A percentile compares a stretch with the other conserved stretches of the same genome.
phyloP scores from a whole-genome alignment of 2,888 invertebrate species.

The Ctenicera cuprea region DNA sequence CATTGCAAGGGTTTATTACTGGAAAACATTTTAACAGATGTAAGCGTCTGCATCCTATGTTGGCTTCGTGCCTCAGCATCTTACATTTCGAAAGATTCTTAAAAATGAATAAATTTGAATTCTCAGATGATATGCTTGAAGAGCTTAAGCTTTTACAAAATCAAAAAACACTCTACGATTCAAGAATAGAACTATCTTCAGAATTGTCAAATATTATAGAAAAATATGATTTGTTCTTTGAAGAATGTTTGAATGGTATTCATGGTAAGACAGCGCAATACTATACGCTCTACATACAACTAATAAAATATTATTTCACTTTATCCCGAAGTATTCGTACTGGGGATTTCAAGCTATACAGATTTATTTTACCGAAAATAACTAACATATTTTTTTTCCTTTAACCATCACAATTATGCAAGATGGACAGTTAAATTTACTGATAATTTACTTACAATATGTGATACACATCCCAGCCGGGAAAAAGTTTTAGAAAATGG shows the following conservation, averaged over 20 bases:
- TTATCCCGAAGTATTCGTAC: neutral
- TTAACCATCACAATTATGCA: too few species aligned
- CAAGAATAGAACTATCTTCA: neutral
- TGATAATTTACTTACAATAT: neutral
- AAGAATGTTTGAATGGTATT: too few species aligned
- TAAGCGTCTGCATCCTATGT: too few species aligned
- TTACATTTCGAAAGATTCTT: neutral
- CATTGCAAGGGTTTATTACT: too few species aligned
- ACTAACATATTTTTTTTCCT: neutral
- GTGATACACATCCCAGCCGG: neutral
- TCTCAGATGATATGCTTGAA: neutral
- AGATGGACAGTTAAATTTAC: neutral
- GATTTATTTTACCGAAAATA: neutral
- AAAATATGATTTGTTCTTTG: too few species aligned
- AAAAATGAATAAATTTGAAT: neutral
- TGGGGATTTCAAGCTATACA: neutral
- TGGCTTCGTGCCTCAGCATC: too few species aligned
- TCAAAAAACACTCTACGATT: neutral
- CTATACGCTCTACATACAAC: neutral
- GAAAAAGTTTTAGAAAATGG: neutral
- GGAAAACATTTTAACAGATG: too few species aligned
- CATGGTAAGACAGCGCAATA: neutral
- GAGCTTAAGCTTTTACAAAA: too few species aligned
- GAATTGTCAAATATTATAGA: too few species aligned
- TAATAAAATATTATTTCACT: neutral